Base-by-base conservation (phyloP, 2,113 vertebrate genomes). In the Tympanuchus pallidicinctus region DNA sequence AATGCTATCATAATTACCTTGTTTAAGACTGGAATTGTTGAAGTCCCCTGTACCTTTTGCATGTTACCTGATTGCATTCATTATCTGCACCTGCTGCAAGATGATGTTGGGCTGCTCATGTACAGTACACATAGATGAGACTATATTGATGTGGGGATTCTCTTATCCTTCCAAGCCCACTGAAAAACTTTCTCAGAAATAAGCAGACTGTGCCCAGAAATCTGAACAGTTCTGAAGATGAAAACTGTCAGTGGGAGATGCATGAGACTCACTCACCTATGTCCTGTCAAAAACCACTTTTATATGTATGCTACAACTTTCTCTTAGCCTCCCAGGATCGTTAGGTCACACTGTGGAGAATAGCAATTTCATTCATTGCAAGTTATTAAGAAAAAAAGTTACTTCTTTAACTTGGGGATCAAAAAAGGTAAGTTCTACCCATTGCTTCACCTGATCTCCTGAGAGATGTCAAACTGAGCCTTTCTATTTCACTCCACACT, bases 1-100 rank as follows among this genome's bases (percentile, higher is more conserved):
- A 94, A 96, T 91, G 77, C 59, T 75, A 38, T 56, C 64, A 63
- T 90, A 93, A 93, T 95, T 83, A 83, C 76, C 88, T 88, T 93
- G 69, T 82, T 90, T 95, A 89, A 87, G 77, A 82, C n/a, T 25
- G 54, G 40, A 63, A 2, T 56, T 82, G 88, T 34, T 59, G 85
- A 88, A 76, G 24, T 45, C 36, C 27, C 47, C 59, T 74, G 59
- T 60, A 82, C 28, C 13, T 91, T 87, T 70, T 74, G 63, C 80
- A 86, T 52, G 59, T 32, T 42, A 8, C 32, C 59, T 11, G 45
- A 88, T 59, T 34, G 34, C 88, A 80, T 88, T 66, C 27, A 28
- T 47, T 56, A 34, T 71, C 65, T 80, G 40, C 45, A 86, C 45
- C 72, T 85, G 71, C 67, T 79, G 10, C 7, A 40, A 34, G 73